These are phyloP conservation scores for Carassius auratus DNA, from an alignment of 2,113 vertebrate species.

Conservation along the genomic window DNA sequence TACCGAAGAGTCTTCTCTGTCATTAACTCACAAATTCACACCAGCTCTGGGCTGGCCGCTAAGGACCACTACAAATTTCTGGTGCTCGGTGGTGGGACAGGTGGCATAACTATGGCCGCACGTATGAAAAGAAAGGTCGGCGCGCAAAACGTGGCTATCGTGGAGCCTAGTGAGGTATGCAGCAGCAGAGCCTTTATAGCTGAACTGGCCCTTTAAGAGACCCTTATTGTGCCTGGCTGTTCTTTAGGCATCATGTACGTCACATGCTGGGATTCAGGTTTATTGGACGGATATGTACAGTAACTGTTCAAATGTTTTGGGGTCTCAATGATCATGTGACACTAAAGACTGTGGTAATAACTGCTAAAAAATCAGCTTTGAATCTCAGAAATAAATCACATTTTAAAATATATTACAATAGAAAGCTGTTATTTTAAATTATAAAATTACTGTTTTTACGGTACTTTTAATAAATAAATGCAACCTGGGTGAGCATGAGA, in stretches of 20 bases:
- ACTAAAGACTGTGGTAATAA: neutral
- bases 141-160: conserved; percentile 86
- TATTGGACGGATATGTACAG: neutral
- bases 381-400: neutral
- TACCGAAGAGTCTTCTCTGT: conserved; percentile 14
- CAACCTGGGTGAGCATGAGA: neutral
- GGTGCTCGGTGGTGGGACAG: conserved; percentile 89
- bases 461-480: neutral
- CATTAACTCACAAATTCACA: conserved; percentile 62
- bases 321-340: neutral
- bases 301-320: neutral
- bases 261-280: conserved; percentile 4
- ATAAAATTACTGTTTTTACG: neutral
- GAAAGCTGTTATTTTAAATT: neutral
- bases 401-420: neutral
- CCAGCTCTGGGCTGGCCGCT: conserved; percentile 65
- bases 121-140: conserved; percentile 92
- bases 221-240: neutral
- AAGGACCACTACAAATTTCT: conserved; percentile 88
- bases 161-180: conserved; percentile 89
- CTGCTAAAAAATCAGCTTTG: neutral
- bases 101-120: conserved; percentile 91
- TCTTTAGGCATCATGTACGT: neutral
- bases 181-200: neutral
- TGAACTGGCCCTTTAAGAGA: neutral